These are phyloP conservation scores for Micromussa lordhowensis DNA, from an alignment of 92 coral and sea anemone genomes.

Conservation along the genomic window DNA sequence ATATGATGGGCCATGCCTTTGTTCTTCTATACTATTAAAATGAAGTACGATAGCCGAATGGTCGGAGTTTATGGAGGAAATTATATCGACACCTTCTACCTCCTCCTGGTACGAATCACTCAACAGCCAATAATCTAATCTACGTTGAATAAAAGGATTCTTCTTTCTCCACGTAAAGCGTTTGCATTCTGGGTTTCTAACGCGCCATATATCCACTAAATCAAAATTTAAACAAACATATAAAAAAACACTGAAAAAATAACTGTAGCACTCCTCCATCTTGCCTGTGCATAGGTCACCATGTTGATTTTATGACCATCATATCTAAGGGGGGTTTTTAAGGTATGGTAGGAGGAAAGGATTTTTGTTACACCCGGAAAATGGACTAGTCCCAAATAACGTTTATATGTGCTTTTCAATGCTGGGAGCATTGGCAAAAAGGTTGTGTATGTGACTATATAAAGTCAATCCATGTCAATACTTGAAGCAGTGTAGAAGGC, in stretches of 20 bases:
- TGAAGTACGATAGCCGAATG: too few species aligned
- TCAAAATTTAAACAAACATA: too few species aligned
- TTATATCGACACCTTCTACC: too few species aligned
- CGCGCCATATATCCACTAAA: too few species aligned
- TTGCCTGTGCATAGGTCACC: constrained; percentile 34
- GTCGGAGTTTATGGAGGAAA: too few species aligned
- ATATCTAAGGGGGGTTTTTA: constrained; percentile 21
- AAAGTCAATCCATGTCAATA: constrained; percentile 31
- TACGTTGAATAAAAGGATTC: too few species aligned
- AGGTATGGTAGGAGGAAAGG: constrained; percentile 24
- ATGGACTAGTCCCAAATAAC: constrained; percentile 32
- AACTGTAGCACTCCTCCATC: constrained; percentile 31
- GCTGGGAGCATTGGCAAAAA: constrained; percentile 30
- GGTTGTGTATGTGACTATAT: constrained; percentile 28
- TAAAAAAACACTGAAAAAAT: constrained; percentile 22
- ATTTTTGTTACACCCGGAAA: constrained; percentile 28
- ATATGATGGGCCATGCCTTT: too few species aligned
- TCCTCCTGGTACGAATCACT: too few species aligned
- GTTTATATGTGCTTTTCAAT: constrained; percentile 18
- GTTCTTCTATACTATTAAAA: too few species aligned
- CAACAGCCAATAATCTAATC: too few species aligned
- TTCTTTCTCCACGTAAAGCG: too few species aligned
- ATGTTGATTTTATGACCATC: constrained; percentile 32
- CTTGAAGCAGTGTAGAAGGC: constrained; percentile 27
- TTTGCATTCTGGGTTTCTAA: too few species aligned